A percentile compares a stretch with the other conserved stretches of the same genome.
phyloP scores from a whole-genome alignment of 1,140 invertebrate genomes.

The Drosophila ficusphila region DNA sequence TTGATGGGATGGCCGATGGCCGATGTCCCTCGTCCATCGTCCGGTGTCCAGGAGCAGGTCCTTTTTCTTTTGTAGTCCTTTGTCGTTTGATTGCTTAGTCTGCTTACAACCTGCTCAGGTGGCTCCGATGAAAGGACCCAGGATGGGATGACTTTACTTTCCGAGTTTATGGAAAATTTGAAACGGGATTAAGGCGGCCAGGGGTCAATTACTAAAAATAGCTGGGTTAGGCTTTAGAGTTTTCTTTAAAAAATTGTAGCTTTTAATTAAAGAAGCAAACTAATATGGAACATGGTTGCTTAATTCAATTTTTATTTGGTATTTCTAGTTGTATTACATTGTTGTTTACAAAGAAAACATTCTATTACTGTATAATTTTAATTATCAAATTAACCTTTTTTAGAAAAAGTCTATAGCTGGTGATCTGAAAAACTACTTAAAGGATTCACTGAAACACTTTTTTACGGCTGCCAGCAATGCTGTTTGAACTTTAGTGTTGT shows the following conservation, averaged over 20 bases:
- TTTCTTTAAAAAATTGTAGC: background rate
- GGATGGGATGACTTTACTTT: conserved; percentile 23
- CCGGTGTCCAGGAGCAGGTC: conserved; percentile 4
- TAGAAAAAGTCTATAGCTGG: no score
- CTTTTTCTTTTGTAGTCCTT: conserved; percentile 30
- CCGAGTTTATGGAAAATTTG: conserved; percentile 25
- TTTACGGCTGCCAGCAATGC: background rate
- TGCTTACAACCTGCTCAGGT: conserved; percentile 28
- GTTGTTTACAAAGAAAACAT: no score
- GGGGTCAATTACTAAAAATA: conserved; percentile 7
- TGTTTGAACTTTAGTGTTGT: background rate
- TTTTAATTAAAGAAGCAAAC: background rate
- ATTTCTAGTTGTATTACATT: no score
- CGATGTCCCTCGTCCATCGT: conserved; percentile 4
- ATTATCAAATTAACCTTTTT: no score
- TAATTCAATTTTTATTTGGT: no score
- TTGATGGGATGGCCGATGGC: conserved; percentile 46
- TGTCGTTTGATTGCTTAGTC: conserved; percentile 29
- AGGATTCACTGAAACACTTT: background rate
- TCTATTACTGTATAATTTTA: no score
- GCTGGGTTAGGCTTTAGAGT: background rate
- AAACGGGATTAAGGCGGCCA: conserved; percentile 2
- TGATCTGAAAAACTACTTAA: background rate
- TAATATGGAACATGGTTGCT: no score
- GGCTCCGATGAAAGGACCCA: conserved; percentile 20